Conservation (phyloP, 2,797 vertebrate species). For the Acanthurus lineatus region DNA sequence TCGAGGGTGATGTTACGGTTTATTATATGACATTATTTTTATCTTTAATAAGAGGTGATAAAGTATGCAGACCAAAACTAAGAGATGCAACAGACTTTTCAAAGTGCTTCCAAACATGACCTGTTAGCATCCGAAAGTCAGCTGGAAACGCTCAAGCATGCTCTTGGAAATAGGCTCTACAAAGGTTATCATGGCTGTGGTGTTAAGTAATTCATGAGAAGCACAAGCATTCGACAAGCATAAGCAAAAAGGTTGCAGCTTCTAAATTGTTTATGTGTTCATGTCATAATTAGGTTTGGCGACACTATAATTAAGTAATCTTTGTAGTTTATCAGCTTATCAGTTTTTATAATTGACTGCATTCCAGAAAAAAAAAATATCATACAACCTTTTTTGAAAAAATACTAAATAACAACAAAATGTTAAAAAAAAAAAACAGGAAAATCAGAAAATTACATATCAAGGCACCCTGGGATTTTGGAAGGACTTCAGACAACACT, state of each 20-base stretch:
- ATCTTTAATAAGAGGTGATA: conserved; percentile 34
- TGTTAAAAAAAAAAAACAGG: conserved; percentile 26
- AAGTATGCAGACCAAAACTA: conserved; percentile 49
- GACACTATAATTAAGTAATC: conserved; percentile 17
- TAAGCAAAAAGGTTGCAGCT: neutral
- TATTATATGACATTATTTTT: conserved; percentile 29
- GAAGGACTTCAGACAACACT: conserved; percentile 68
- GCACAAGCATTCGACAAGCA: conserved; percentile 1
- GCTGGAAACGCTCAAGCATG: conserved; percentile 13
- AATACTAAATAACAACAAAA: neutral
- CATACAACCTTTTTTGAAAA: conserved; percentile 7
- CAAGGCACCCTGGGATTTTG: conserved; percentile 63
- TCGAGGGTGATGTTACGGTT: neutral
- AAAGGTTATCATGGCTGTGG: conserved; percentile 24
- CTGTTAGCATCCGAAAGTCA: neutral
- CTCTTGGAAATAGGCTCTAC: conserved; percentile 30
- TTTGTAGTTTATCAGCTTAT: neutral
- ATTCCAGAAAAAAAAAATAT: conserved; percentile 5
- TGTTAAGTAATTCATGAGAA: conserved; percentile 13
- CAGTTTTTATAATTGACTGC: conserved; percentile 2
- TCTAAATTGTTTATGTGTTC: conserved; percentile 2
- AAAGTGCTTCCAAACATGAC: conserved; percentile 47
- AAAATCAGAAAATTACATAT: conserved; percentile 55
- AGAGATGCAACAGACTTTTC: conserved; percentile 29
- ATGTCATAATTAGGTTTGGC: neutral